Percentiles rank a stretch among this genome's conserved stretches.
Evolutionary conservation across 2,888 invertebrate genomes (phyloP).

Genomic region (Pocota personata): DNA sequence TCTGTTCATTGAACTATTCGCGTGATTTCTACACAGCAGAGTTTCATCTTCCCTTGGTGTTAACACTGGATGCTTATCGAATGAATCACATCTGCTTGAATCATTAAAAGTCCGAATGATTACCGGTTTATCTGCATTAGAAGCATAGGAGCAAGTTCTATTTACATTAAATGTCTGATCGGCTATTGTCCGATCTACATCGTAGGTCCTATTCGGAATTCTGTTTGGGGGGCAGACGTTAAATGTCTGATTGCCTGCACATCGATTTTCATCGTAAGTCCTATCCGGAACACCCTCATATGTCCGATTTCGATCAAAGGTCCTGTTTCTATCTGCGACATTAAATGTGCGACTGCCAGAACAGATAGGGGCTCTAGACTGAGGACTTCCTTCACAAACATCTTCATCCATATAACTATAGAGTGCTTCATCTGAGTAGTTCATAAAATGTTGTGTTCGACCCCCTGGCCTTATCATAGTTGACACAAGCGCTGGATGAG

Average conservation of each 20-base stretch:
- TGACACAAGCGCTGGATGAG: neutral
- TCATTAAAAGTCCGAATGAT: neutral
- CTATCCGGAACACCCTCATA: neutral
- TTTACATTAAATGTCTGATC: neutral
- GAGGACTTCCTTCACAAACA: neutral
- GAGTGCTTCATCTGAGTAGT: neutral
- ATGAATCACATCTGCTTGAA: neutral
- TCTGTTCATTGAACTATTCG: too few relatives aligned
- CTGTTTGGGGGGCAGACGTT: neutral
- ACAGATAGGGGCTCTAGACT: neutral
- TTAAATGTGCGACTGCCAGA: too few relatives aligned
- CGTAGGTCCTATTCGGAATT: neutral
- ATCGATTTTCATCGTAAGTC: neutral
- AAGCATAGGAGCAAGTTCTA: neutral
- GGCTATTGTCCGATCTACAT: neutral
- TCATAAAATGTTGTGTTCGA: neutral
- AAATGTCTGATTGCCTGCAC: neutral
- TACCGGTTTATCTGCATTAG: neutral
- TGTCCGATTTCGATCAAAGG: neutral
- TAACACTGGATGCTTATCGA: slow-evolving; percentile 62
- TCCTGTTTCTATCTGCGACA: neutral
- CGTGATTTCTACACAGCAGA: too few relatives aligned
- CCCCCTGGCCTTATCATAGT: neutral
- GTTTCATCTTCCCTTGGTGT: slow-evolving; percentile 33
- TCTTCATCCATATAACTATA: neutral